Evolutionary conservation across 2,888 invertebrate genomes (phyloP).

Genomic region (Zygaena filipendulae): DNA sequence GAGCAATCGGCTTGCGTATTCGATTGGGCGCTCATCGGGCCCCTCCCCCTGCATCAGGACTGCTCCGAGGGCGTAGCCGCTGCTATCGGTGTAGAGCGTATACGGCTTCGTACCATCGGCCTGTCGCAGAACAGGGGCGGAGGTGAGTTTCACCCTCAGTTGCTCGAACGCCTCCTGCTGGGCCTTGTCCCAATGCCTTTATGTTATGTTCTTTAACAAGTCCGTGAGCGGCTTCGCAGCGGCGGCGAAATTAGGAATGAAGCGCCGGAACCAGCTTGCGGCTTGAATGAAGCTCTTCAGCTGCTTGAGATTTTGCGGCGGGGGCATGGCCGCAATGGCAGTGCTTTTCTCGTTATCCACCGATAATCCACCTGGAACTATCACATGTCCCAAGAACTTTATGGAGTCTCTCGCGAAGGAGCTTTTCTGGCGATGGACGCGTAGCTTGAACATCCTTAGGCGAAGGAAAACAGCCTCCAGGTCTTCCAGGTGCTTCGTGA

Average conservation of each 20-base stretch:
- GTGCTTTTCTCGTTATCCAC: slow-evolving; percentile 17
- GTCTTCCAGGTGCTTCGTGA: slow-evolving; percentile 4
- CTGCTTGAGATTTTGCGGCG: slow-evolving; percentile 15
- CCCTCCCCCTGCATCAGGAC: slow-evolving; percentile 17
- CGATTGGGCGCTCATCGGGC: slow-evolving; percentile 11
- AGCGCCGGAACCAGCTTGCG: slow-evolving; percentile 14
- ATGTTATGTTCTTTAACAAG: slow-evolving; percentile 8
- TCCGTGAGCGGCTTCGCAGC: too few species aligned
- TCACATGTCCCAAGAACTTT: slow-evolving; percentile 21
- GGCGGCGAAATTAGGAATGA: too few species aligned
- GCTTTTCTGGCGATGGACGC: slow-evolving; percentile 16
- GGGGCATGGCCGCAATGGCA: slow-evolving; percentile 9
- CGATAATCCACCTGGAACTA: slow-evolving; percentile 19
- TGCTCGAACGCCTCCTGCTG: slow-evolving; percentile 7
- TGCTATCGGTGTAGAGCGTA: slow-evolving; percentile 6
- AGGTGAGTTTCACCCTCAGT: slow-evolving; percentile 9
- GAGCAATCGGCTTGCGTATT: slow-evolving; percentile 19
- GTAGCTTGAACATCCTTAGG: slow-evolving; percentile 14
- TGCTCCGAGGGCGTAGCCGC: slow-evolving; percentile 15
- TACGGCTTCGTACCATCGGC: slow-evolving; percentile 10
- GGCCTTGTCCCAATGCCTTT: slow-evolving; percentile 6
- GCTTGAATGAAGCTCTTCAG: slow-evolving; percentile 11
- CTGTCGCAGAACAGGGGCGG: slow-evolving; percentile 12
- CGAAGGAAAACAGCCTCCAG: not conserved
- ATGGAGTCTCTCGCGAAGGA: slow-evolving; percentile 15